Percentiles rank a stretch among this genome's conserved stretches.
Conservation (phyloP, 1,140 invertebrate species). For the Heterodera schachtii region DNA sequence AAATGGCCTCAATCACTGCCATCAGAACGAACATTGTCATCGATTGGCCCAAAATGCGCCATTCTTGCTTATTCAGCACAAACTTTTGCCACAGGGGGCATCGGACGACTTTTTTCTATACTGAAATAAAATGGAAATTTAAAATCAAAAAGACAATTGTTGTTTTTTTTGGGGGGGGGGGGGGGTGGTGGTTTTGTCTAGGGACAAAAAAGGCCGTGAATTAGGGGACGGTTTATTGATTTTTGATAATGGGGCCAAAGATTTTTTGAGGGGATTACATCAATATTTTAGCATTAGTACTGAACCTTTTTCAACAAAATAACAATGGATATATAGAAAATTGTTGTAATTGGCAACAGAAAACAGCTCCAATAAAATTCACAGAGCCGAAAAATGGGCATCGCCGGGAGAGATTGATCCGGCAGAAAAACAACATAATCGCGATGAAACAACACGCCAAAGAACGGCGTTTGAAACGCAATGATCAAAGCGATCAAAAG, state of each 20-base stretch:
- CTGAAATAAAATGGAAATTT: background rate
- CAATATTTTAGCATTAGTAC: background rate
- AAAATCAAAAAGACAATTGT: background rate
- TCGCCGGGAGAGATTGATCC: background rate
- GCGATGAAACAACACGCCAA: background rate
- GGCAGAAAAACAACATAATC: background rate
- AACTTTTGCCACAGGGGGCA: background rate
- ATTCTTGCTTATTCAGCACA: background rate
- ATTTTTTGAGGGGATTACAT: background rate
- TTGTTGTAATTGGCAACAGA: background rate
- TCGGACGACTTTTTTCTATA: background rate
- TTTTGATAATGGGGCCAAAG: too few species aligned
- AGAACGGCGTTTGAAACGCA: background rate
- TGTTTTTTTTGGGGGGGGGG: too few species aligned
- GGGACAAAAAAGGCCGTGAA: too few species aligned
- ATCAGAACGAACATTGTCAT: background rate
- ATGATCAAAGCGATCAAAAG: background rate
- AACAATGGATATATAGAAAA: background rate
- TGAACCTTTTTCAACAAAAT: slow-evolving; percentile 11
- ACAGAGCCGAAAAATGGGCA: background rate
- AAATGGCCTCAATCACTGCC: background rate
- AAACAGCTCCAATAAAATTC: background rate
- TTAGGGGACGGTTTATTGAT: too few species aligned
- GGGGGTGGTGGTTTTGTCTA: too few species aligned
- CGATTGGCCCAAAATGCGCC: slow-evolving; percentile 12